A percentile compares a stretch with the other conserved stretches of the same genome.
phyloP scores from a whole-genome alignment of 1,140 invertebrate species.

The Stegodyphus dumicola region DNA sequence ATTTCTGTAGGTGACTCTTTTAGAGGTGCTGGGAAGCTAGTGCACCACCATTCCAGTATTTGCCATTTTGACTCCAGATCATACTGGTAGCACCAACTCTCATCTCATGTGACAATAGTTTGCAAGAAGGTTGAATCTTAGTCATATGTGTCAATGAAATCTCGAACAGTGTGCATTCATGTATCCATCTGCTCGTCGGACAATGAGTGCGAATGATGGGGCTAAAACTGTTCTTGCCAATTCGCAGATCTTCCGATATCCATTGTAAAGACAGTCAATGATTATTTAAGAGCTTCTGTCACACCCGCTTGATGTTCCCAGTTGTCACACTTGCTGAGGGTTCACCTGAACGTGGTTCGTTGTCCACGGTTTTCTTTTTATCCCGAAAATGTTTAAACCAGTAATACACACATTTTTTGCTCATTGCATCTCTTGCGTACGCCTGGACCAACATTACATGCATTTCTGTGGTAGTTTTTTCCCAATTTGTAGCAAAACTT shows the following conservation, averaged over 20 bases:
- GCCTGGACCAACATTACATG: not conserved
- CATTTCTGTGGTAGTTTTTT: not conserved
- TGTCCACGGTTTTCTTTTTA: too few species aligned
- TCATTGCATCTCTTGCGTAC: not conserved
- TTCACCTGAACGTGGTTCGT: not conserved
- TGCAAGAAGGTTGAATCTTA: too few species aligned
- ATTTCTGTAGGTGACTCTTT: too few species aligned
- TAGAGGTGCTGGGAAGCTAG: too few species aligned
- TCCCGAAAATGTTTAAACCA: not conserved
- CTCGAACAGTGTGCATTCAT: not conserved
- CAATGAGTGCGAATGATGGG: not conserved
- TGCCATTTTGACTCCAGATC: too few species aligned
- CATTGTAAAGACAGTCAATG: not conserved
- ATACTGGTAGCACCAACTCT: too few species aligned
- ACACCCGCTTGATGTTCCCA: not conserved
- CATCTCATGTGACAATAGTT: too few species aligned
- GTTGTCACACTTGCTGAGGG: not conserved
- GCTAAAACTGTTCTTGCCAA: not conserved
- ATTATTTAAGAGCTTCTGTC: not conserved
- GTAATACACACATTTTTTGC: not conserved
- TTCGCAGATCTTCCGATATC: not conserved
- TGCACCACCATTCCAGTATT: too few species aligned
- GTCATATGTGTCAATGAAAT: too few species aligned
- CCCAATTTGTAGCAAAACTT: not conserved
- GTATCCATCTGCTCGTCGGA: not conserved